These are phyloP conservation scores for Chascanopsetta lugubris DNA, from an alignment of 2,113 vertebrate species.

Conservation along the genomic window DNA sequence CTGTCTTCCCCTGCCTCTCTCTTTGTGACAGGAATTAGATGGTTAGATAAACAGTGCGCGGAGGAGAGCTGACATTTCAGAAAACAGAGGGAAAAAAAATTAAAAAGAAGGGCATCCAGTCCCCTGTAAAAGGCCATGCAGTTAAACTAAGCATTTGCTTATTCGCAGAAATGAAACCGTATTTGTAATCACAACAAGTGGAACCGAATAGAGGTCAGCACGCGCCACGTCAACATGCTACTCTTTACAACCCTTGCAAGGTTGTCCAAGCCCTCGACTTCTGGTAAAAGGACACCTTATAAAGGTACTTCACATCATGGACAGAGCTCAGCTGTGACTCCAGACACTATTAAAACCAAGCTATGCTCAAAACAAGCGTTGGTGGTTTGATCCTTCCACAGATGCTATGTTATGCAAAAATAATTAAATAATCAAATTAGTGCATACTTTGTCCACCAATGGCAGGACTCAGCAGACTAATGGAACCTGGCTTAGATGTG, in stretches of 20 bases:
- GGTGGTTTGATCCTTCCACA: no score
- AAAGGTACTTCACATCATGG: no score
- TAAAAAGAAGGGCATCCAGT: slow-evolving; percentile 62
- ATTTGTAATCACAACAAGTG: slow-evolving; percentile 39
- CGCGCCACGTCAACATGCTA: neutral
- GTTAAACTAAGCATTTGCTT: slow-evolving; percentile 70
- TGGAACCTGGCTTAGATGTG: no score
- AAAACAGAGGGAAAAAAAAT: slow-evolving; percentile 56
- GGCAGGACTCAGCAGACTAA: no score
- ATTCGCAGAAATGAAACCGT: slow-evolving; percentile 42
- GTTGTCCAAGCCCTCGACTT: slow-evolving; percentile 12
- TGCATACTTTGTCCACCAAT: no score
- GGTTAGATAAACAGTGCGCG: slow-evolving; percentile 70
- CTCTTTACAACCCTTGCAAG: slow-evolving; percentile 24
- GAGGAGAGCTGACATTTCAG: slow-evolving; percentile 75
- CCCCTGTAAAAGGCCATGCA: slow-evolving; percentile 72
- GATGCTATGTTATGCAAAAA: no score
- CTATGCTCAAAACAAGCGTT: no score
- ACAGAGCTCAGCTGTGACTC: no score
- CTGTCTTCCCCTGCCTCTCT: slow-evolving; percentile 26
- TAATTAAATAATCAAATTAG: no score
- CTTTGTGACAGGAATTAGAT: slow-evolving; percentile 65
- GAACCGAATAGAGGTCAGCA: slow-evolving; percentile 28
- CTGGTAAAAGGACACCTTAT: neutral
- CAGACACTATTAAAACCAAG: no score